A percentile compares a stretch with the other conserved stretches of the same genome.
These are phyloP conservation scores for Papilio aristodemus DNA, from an alignment of 1,140 invertebrate genomes.

Conservation along the genomic window DNA sequence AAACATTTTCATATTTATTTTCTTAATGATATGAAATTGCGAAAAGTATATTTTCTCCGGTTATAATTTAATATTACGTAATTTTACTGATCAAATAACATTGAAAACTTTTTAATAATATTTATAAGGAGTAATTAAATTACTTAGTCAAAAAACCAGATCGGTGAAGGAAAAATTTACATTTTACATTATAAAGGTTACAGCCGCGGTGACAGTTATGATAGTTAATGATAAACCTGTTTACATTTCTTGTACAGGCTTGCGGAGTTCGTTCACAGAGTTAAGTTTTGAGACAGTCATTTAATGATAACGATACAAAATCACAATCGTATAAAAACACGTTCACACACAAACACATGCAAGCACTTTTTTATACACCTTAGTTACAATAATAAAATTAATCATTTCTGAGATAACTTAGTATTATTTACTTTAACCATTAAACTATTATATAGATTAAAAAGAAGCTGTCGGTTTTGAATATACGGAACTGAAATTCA, in stretches of 20 bases:
- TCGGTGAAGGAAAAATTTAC: background rate
- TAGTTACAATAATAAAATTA: no score
- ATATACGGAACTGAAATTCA: no score
- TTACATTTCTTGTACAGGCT: slow-evolving; percentile 6
- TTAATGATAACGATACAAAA: background rate
- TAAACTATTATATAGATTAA: no score
- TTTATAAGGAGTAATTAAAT: background rate
- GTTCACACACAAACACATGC: no score
- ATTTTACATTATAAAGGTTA: background rate
- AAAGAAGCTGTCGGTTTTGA: no score
- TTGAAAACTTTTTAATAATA: background rate
- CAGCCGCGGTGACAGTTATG: background rate
- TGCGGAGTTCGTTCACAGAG: slow-evolving; percentile 14
- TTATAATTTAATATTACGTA: background rate
- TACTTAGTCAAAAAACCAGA: background rate
- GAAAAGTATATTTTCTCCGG: background rate
- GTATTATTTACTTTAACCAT: no score
- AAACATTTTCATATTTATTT: no score
- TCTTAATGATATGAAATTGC: background rate
- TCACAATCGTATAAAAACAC: no score
- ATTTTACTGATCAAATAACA: background rate
- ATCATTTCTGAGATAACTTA: no score
- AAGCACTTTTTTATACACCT: background rate
- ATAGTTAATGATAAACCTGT: slow-evolving; percentile 13
- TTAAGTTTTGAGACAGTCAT: slow-evolving; percentile 1